Evolutionary conservation across 2,888 invertebrate species (phyloP).

Genomic region (Nysson spinosus): DNA sequence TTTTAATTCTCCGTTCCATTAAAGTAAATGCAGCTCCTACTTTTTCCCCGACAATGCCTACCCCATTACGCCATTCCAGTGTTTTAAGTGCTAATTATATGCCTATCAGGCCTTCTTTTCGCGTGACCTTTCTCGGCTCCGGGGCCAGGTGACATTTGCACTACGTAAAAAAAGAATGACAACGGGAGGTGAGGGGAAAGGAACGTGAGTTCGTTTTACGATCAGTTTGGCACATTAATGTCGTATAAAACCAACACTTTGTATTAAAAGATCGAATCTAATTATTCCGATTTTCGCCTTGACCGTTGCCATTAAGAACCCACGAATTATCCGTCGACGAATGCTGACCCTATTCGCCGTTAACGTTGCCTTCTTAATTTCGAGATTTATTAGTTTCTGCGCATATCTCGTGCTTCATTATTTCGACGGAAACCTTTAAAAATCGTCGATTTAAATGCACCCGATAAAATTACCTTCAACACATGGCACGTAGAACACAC

Average conservation of each 20-base stretch:
- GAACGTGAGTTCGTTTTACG: constrained; percentile 34
- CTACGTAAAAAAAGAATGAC: constrained; percentile 9
- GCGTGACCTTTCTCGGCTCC: constrained; percentile 27
- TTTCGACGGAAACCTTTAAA: no score
- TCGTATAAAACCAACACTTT: constrained; percentile 20
- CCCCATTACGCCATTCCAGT: constrained; percentile 28
- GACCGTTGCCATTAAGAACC: constrained; percentile 10
- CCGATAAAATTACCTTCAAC: no score
- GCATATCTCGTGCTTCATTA: no score
- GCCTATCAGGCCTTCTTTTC: constrained; percentile 29
- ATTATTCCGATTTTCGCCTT: constrained; percentile 10
- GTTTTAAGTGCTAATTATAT: constrained; percentile 55
- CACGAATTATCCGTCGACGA: not conserved
- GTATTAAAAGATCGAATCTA: constrained; percentile 5
- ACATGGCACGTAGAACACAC: no score
- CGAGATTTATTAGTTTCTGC: no score
- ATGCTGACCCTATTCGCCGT: not conserved
- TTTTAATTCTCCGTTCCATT: constrained; percentile 47
- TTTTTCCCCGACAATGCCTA: constrained; percentile 36
- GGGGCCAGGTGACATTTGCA: constrained; percentile 24
- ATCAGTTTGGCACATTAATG: constrained; percentile 9
- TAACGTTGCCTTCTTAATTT: no score
- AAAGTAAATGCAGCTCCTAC: constrained; percentile 6
- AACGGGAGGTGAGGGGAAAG: constrained; percentile 7
- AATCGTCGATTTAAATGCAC: no score